phyloP scores from a whole-genome alignment of 37 sponge, comb jelly and placozoan genomes.

The Beroe ovata region DNA sequence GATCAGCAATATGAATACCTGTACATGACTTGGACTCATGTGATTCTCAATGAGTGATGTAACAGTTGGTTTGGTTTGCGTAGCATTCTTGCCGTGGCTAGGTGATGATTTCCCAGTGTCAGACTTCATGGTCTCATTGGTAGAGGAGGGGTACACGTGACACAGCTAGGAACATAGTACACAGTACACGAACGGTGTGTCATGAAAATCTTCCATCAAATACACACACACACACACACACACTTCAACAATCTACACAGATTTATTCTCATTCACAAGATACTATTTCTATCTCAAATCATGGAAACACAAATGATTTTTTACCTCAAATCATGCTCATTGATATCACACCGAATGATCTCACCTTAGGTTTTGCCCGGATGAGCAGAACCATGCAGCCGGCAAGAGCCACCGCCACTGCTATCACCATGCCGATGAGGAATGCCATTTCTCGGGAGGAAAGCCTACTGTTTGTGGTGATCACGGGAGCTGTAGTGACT shows the following conservation, averaged over 20 bases:
- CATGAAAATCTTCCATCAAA: too few species aligned
- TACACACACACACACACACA: too few species aligned
- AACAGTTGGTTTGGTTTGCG: background rate
- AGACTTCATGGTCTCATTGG: background rate
- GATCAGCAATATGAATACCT: background rate
- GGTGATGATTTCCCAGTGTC: background rate
- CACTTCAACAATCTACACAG: too few species aligned
- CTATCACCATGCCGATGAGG: background rate
- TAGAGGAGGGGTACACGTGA: background rate
- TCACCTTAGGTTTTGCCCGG: too few species aligned
- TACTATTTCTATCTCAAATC: too few species aligned
- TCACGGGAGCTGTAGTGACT: background rate
- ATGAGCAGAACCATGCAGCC: background rate
- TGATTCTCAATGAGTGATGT: background rate
- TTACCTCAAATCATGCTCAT: too few species aligned
- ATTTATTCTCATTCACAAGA: too few species aligned
- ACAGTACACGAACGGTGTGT: background rate
- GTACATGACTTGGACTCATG: background rate
- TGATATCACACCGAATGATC: too few species aligned
- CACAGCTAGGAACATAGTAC: background rate
- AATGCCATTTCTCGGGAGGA: background rate
- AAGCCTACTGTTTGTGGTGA: background rate
- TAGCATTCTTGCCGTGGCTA: background rate
- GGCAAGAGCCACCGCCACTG: background rate
- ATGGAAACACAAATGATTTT: too few species aligned